phyloP scores from a whole-genome alignment of 2,888 invertebrate genomes.

The Dioctria rufipes region DNA sequence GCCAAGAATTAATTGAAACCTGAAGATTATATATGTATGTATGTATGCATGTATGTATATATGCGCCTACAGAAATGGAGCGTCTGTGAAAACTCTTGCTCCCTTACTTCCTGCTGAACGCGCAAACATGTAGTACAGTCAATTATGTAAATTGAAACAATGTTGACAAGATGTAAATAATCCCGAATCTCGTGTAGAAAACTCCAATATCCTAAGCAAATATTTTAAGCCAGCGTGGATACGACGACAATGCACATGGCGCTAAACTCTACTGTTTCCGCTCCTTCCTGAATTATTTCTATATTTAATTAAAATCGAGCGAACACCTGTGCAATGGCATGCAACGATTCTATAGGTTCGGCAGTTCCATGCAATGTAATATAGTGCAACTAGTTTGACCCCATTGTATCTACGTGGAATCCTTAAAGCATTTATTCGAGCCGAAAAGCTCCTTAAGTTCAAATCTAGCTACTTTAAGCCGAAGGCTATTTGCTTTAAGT shows the following conservation, averaged over 20 bases:
- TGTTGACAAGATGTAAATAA: constrained; percentile 34
- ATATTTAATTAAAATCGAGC: neutral
- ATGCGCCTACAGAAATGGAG: too few relatives aligned
- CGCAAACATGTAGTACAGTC: constrained; percentile 5
- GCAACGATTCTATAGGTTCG: neutral
- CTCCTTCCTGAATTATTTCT: neutral
- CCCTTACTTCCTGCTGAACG: neutral
- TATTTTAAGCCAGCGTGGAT: constrained; percentile 17
- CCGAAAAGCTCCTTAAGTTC: neutral
- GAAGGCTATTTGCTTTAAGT: constrained; percentile 7
- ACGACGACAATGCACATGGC: neutral
- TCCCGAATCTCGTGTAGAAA: constrained; percentile 15
- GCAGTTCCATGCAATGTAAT: neutral
- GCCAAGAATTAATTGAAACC: neutral
- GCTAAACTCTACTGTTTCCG: neutral
- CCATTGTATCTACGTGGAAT: neutral
- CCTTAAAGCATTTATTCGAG: neutral
- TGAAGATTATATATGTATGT: too few relatives aligned
- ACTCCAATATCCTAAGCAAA: constrained; percentile 35
- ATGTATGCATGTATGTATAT: too few relatives aligned
- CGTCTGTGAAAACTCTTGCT: too few relatives aligned
- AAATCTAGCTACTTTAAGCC: neutral
- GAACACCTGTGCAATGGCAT: neutral
- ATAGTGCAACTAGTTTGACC: constrained; percentile 29
- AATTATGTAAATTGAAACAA: constrained; percentile 42